Evolutionary conservation across 2,113 vertebrate species (phyloP).

Genomic region (Tenebrosternarchus preto): DNA sequence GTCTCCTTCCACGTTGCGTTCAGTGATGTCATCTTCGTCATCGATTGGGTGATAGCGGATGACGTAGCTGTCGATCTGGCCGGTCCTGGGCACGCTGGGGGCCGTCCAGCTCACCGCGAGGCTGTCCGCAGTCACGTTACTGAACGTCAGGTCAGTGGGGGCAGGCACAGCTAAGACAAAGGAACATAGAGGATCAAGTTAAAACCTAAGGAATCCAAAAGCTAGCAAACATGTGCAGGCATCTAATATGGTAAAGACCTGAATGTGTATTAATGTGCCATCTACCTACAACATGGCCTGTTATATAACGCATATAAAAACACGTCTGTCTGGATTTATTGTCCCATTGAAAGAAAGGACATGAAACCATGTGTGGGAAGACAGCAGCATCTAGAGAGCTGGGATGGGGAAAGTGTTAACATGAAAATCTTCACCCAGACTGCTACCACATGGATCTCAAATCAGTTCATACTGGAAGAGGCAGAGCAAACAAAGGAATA

Average conservation of each 20-base stretch:
- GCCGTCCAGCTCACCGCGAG: constrained; percentile 85
- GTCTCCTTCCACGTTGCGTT: constrained; percentile 77
- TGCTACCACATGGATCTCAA: constrained; percentile 43
- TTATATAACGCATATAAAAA: neutral
- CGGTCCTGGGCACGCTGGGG: constrained; percentile 77
- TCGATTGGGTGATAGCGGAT: constrained; percentile 89
- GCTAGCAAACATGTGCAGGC: too few species aligned
- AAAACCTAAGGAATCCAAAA: neutral
- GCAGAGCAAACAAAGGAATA: neutral
- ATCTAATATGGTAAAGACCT: too few species aligned
- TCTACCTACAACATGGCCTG: neutral
- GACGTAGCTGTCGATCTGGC: constrained; percentile 79
- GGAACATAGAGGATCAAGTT: constrained; percentile 29
- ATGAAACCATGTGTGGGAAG: constrained; percentile 34
- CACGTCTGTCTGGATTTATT: constrained; percentile 2
- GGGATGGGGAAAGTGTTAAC: constrained; percentile 49
- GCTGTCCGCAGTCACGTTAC: constrained; percentile 80
- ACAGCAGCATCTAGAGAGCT: constrained; percentile 58
- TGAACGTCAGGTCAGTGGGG: constrained; percentile 85
- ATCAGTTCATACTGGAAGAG: neutral
- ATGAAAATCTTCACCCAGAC: constrained; percentile 35
- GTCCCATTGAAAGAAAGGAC: constrained; percentile 10
- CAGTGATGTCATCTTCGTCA: constrained; percentile 84
- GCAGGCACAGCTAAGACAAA: constrained; percentile 83
- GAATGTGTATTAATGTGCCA: neutral